Evolutionary conservation across 2,797 vertebrate species (phyloP), one percentile per base, ranked within the genome.

Genomic region (Chrysocyon brachyurus): DNA sequence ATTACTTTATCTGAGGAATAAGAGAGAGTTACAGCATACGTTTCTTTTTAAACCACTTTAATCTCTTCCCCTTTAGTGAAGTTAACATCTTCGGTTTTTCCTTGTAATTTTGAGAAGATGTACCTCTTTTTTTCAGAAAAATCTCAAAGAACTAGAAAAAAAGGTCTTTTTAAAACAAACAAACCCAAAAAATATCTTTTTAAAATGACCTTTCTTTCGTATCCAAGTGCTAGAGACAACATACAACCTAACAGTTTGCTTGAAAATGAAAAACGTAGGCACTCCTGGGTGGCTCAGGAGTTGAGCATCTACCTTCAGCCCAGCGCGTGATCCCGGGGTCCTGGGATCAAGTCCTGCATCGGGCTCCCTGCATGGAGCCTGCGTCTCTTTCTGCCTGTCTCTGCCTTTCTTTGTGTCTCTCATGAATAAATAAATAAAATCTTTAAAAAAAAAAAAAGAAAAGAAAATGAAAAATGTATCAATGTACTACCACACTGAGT

Each of bases 171-270:
- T 52, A 8, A 87, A 66, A 86, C 31, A 91, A 95, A 87, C 82
- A 84, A 94, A 87, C 10, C 40, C 46, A 93, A 90, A 79, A 21
- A 82, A 82, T 94, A 64, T 77, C 68, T 97, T 96, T 77, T 28
- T 72, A 40, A 87, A 93, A 72, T 31, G 14, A 28, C 8, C 2
- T 88, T 82, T 91, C 46, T 92, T 68, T 46, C 7, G 40, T 46
- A 46, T 97, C 36, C 12, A 79, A 87, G 93, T 96, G 78, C 95
- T 93, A 96, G 90, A 97, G 36, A 96, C 96, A 98, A 97, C 89
- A 93, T 98, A 95, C 36, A 94, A 72, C 84, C 83, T 78, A 88
- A 63, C 68, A 96, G 86, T 56, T 49, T 68, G n/a, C 33, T 84
- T 94, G 61, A 78, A 97, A 96, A 97, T 98, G 87, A 61, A 61